Evolutionary conservation across 2,113 vertebrate species (phyloP).

Genomic region (Procavia capensis): DNA sequence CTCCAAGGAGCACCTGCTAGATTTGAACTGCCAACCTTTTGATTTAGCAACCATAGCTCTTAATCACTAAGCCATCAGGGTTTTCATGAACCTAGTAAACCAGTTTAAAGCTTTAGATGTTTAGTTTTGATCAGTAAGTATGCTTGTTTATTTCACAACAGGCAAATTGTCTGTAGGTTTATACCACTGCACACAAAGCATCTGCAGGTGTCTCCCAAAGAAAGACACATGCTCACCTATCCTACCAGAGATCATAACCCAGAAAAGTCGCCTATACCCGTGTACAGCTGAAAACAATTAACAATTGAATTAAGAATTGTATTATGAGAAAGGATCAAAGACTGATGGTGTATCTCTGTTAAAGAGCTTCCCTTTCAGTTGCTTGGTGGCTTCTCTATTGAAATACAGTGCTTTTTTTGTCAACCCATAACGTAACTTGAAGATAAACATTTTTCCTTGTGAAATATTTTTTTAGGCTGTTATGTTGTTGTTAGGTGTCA

Average conservation of each 20-base stretch:
- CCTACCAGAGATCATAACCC: neutral
- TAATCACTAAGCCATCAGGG: too few relatives aligned
- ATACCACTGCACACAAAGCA: neutral
- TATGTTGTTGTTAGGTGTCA: too few relatives aligned
- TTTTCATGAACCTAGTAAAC: too few relatives aligned
- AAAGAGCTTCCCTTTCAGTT: neutral
- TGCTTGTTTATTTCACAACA: slow-evolving; percentile 35
- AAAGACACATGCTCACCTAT: neutral
- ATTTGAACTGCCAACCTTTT: too few relatives aligned
- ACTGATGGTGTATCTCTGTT: neutral
- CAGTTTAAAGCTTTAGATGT: neutral
- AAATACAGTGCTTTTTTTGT: slow-evolving; percentile 26
- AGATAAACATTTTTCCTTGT: neutral
- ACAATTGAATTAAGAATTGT: neutral
- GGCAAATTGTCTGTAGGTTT: neutral
- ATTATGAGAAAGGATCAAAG: neutral
- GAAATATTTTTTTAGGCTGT: neutral
- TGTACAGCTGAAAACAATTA: neutral
- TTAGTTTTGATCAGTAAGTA: neutral
- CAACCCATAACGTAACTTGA: neutral
- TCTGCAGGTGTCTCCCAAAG: neutral
- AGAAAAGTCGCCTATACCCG: neutral
- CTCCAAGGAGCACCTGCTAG: too few relatives aligned
- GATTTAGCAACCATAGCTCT: too few relatives aligned
- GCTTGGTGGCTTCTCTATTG: neutral